Conservation (phyloP, 2,888 invertebrate species). For the Drosophila engyochracea region DNA sequence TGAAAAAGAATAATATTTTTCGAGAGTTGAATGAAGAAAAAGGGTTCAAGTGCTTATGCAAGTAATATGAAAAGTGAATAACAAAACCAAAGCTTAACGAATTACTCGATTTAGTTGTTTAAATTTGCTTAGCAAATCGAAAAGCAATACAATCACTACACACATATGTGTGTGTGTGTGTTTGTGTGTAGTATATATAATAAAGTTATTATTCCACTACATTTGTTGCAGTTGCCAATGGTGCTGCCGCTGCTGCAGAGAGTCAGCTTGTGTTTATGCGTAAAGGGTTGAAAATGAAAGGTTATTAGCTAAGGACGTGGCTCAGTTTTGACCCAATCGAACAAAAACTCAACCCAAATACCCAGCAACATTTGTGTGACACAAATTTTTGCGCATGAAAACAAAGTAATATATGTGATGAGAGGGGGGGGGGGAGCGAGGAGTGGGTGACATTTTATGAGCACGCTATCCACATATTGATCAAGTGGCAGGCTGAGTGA, state of each 20-base stretch:
- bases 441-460: slow-evolving; percentile 63
- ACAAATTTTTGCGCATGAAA: slow-evolving; percentile 67
- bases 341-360: slow-evolving; percentile 13
- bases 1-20: slow-evolving; percentile 15
- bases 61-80: not conserved
- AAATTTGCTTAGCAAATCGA: slow-evolving; percentile 19
- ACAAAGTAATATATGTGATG: slow-evolving; percentile 64
- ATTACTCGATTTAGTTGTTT: not conserved
- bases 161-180: not conserved
- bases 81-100: not conserved
- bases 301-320: slow-evolving; percentile 52
- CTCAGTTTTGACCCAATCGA: slow-evolving; percentile 47
- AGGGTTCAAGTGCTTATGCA: not conserved
- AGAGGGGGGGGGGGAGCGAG: not conserved
- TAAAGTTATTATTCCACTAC: slow-evolving; percentile 72
- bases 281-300: slow-evolving; percentile 56
- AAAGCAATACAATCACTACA: slow-evolving; percentile 13
- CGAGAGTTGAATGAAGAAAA: not conserved
- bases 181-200: slow-evolving; percentile 32
- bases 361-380: slow-evolving; percentile 69
- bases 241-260: slow-evolving; percentile 3
- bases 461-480: slow-evolving; percentile 78
- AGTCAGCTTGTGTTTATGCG: slow-evolving; percentile 68
- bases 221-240: slow-evolving; percentile 59
- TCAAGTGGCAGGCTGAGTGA: slow-evolving; percentile 79